Base-by-base conservation (phyloP, 2,113 vertebrate species). In the Pollimyrus isidori region DNA sequence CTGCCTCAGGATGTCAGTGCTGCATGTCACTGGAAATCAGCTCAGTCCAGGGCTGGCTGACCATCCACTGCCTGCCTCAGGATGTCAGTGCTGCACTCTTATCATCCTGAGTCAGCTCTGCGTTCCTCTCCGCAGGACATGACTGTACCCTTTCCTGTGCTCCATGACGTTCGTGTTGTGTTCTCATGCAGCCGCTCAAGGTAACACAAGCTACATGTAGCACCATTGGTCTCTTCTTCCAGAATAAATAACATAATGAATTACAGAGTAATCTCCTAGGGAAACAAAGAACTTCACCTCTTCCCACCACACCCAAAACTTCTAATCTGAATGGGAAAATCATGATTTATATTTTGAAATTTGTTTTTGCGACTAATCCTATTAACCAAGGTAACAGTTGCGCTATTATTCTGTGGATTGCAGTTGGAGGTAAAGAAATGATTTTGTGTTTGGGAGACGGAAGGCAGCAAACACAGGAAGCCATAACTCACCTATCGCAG, bases 1-100 rank as follows among this genome's bases (percentile, higher is more conserved):
- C 62, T 99, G 96, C 83, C 95, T 21, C 56, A 23, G 58, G 26
- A 65, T 6, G 3, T 26, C 23, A 26, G 9, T 26, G 62, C 62
- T 65, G 23, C 62, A 65, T 65, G 76, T 82, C 35, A 82, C 23
- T 82, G 39, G 76, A 21, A 39, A 45, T 2, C 62, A 65, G 35
- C 15, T 0, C 7, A 82, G 1, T 30, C 35, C 73, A 39, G 10
- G 11, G 9, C n/a, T 76, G n/a, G 0, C 10, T 97, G 97, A 1
- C 96, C 97, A 94, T 96, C 95, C 91, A 97, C 96, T 85, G 97
- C 97, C 62, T 99, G 96, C 83, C 95, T 7, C 56, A n/a, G 62
- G 30, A 69, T 2, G 1, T 13, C 62, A 30, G 10, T 30, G 26
- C 62, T 69, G 62, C 9, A 30, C 62, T 26, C 62, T 11, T 15